These are phyloP conservation scores for Sterna hirundo DNA, from an alignment of 2,113 vertebrate species.

Conservation along the genomic window DNA sequence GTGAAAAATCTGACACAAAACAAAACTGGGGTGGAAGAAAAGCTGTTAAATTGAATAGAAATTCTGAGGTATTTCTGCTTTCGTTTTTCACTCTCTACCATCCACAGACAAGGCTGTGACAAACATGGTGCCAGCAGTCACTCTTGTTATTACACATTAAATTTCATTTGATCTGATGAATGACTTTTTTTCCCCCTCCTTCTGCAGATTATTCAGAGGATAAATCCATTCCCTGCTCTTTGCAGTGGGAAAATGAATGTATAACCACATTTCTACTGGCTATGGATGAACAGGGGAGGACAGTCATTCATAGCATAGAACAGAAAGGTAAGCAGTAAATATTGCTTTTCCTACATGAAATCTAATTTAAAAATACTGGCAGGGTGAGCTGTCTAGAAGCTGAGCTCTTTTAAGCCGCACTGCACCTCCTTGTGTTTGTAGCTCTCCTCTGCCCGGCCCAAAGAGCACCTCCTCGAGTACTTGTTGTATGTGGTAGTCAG, in stretches of 20 bases:
- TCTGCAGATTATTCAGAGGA: constrained; percentile 85
- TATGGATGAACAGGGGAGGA: constrained; percentile 79
- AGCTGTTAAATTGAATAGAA: not conserved
- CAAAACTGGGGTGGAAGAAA: not conserved
- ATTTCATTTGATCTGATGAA: constrained; percentile 62
- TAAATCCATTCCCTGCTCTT: constrained; percentile 81
- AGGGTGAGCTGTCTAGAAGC: not conserved
- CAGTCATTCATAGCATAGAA: constrained; percentile 81
- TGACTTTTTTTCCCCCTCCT: constrained; percentile 29
- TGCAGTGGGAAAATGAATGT: constrained; percentile 89
- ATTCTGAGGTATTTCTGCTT: constrained; percentile 1
- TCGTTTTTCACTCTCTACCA: not conserved
- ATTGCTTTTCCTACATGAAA: not conserved
- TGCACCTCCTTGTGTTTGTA: not conserved
- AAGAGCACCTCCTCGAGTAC: not conserved
- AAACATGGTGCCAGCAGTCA: constrained; percentile 45
- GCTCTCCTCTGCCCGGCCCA: not conserved
- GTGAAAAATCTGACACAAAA: constrained; percentile 18
- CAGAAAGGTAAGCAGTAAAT: constrained; percentile 80
- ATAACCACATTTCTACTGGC: constrained; percentile 86
- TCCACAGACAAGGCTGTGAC: constrained; percentile 4
- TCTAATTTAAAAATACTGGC: not conserved
- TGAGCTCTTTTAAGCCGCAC: not conserved
- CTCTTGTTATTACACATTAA: constrained; percentile 44
- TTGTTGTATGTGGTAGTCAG: not conserved